Conservation (phyloP, 1,140 invertebrate species). For the Limonius californicus region DNA sequence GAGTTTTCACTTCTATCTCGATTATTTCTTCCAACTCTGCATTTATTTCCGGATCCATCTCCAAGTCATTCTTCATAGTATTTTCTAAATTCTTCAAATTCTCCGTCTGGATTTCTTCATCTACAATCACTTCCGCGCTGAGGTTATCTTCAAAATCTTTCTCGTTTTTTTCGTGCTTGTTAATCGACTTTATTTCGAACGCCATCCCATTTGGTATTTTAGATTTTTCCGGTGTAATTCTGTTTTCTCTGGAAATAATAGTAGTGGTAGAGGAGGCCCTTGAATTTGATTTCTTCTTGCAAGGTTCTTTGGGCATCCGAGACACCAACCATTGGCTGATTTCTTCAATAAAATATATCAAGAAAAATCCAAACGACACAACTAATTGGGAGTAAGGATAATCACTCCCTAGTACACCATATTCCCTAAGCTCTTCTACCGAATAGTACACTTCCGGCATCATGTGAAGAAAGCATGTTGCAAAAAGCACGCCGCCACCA, state of each 20-base stretch:
- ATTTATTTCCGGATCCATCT: not conserved
- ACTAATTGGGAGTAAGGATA: slow-evolving; percentile 54
- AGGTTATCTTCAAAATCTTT: slow-evolving; percentile 6
- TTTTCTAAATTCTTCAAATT: not conserved
- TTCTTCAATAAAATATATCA: slow-evolving; percentile 60
- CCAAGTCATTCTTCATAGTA: not conserved
- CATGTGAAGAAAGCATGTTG: slow-evolving; percentile 63
- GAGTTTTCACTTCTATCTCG: slow-evolving; percentile 29
- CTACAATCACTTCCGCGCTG: not conserved
- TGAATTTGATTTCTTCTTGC: not conserved
- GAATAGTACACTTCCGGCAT: slow-evolving; percentile 57
- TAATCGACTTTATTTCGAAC: too few relatives aligned
- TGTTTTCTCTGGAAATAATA: slow-evolving; percentile 13
- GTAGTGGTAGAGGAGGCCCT: not conserved
- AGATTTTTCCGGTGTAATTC: slow-evolving; percentile 5
- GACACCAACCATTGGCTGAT: slow-evolving; percentile 42
- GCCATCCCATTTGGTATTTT: not conserved
- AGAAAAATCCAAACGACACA: slow-evolving; percentile 58
- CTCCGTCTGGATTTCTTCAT: slow-evolving; percentile 16
- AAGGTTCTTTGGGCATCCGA: not conserved
- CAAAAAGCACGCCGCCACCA: slow-evolving; percentile 65
- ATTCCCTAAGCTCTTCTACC: slow-evolving; percentile 36
- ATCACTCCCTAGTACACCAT: slow-evolving; percentile 31
- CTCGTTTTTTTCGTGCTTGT: slow-evolving; percentile 16
- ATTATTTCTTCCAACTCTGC: slow-evolving; percentile 19